Evolutionary conservation across 2,888 invertebrate genomes (phyloP).

Genomic region (Xylota sylvarum): DNA sequence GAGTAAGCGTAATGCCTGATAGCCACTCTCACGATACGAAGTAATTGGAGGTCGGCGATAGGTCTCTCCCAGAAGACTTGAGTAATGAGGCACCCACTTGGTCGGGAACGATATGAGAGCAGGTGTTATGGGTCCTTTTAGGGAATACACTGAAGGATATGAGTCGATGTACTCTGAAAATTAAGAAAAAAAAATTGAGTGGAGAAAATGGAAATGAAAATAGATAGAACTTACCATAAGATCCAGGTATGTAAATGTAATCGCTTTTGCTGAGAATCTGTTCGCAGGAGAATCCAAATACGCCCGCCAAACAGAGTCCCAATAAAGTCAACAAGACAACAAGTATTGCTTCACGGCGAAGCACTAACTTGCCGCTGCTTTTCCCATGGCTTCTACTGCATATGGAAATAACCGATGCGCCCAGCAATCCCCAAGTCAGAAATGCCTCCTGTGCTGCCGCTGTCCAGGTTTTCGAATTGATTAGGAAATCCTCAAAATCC

Average conservation of each 20-base stretch:
- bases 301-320: constrained; percentile 90
- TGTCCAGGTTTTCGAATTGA: constrained; percentile 93
- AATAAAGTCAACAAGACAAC: constrained; percentile 90
- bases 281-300: constrained; percentile 93
- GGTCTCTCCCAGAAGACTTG: constrained; percentile 83
- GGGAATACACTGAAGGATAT: constrained; percentile 89
- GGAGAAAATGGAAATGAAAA: too few relatives aligned
- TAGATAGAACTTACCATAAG: constrained; percentile 88
- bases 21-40: constrained; percentile 88
- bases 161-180: constrained; percentile 89
- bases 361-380: constrained; percentile 79
- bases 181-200: constrained; percentile 3
- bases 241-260: constrained; percentile 92
- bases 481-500: constrained; percentile 93
- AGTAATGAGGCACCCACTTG: constrained; percentile 83
- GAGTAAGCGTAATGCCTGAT: constrained; percentile 93
- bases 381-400: constrained; percentile 81
- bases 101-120: constrained; percentile 86
- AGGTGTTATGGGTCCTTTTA: constrained; percentile 87
- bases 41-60: constrained; percentile 80
- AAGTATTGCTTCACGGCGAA: constrained; percentile 88
- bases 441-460: constrained; percentile 96
- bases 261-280: constrained; percentile 91
- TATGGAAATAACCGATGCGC: constrained; percentile 83
- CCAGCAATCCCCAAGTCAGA: constrained; percentile 91